Percentiles rank a stretch among this genome's conserved stretches.
These are phyloP conservation scores for Zoanthus solanderi DNA, from an alignment of 92 coral and sea anemone genomes.

Conservation along the genomic window DNA sequence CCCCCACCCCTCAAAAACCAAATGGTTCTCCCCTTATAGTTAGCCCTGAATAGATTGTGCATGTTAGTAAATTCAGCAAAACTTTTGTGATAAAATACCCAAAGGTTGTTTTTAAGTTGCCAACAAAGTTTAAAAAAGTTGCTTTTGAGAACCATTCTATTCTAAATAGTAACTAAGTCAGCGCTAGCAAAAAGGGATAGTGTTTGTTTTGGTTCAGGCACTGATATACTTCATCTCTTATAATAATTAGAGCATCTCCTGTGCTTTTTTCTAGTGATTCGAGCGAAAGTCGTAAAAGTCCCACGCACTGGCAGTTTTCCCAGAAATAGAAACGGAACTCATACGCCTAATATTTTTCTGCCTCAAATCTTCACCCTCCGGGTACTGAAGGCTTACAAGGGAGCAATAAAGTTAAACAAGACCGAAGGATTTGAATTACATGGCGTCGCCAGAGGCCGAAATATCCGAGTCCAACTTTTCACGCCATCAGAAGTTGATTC, in stretches of 20 bases:
- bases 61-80: no score
- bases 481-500: slow-evolving; percentile 9
- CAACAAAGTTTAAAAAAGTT: no score
- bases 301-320: slow-evolving; percentile 28
- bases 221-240: no score
- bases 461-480: slow-evolving; percentile 22
- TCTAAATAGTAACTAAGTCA: no score
- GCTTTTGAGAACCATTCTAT: no score
- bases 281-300: slow-evolving; percentile 30
- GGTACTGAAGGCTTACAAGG: slow-evolving; percentile 32
- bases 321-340: background rate
- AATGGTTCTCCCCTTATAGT: no score
- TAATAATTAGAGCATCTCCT: background rate
- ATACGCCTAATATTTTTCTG: slow-evolving; percentile 2
- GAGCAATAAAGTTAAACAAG: slow-evolving; percentile 20
- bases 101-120: no score
- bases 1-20: no score
- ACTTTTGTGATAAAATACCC: no score
- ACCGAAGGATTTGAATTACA: slow-evolving; percentile 25
- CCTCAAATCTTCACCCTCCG: slow-evolving; percentile 38
- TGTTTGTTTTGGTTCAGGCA: no score
- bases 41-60: no score
- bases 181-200: no score
- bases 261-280: slow-evolving; percentile 10
- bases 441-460: slow-evolving; percentile 16